These are phyloP conservation scores for Caenorhabditis latens DNA, from an alignment of 1,140 invertebrate genomes.

Conservation along the genomic window DNA sequence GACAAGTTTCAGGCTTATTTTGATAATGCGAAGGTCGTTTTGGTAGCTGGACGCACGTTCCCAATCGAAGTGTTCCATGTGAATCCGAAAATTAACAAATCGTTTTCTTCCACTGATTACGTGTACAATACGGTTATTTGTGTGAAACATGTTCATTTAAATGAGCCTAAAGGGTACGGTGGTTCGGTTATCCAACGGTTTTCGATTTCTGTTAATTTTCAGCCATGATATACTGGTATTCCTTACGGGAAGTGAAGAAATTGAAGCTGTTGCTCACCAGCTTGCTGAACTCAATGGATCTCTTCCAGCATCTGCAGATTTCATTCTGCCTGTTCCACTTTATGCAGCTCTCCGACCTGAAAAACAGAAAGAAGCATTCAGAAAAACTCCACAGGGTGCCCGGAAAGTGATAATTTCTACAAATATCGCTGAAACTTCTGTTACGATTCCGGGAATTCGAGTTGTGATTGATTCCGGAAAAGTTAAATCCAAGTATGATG, in stretches of 20 bases:
- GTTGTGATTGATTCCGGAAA: constrained; percentile 94
- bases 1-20: constrained; percentile 83
- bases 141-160: constrained; percentile 90
- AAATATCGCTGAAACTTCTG: constrained; percentile 96
- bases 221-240: constrained; percentile 92
- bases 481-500: constrained; percentile 84
- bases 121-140: constrained; percentile 85
- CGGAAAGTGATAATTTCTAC: constrained; percentile 89
- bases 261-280: constrained; percentile 87
- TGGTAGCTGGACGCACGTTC: constrained; percentile 89
- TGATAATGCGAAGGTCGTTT: constrained; percentile 86
- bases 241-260: constrained; percentile 97
- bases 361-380: constrained; percentile 68
- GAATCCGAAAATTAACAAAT: constrained; percentile 58
- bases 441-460: constrained; percentile 93
- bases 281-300: constrained; percentile 82
- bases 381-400: constrained; percentile 50
- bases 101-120: constrained; percentile 84
- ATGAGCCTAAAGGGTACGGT: constrained; percentile 79
- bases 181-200: constrained; percentile 21
- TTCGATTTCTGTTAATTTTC: constrained; percentile 27
- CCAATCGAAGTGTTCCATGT: constrained; percentile 82
- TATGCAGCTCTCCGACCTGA: constrained; percentile 51
- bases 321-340: constrained; percentile 33
- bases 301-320: neutral